phyloP scores from a whole-genome alignment of 2,888 invertebrate species.

The Oscheius myriophilus region DNA sequence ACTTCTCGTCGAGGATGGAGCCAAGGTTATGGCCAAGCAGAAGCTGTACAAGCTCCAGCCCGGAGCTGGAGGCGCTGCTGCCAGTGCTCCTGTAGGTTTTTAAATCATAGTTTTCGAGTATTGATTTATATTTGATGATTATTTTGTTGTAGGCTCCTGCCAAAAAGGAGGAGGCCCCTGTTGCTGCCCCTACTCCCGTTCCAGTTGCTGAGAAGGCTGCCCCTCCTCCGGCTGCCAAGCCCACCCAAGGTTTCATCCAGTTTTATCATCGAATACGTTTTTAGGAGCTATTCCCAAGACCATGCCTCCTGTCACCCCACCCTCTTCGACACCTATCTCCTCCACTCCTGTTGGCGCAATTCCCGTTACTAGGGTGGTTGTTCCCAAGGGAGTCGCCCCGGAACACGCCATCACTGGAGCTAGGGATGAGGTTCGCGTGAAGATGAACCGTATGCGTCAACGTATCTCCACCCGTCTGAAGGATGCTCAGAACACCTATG shows the following conservation, averaged over 20 bases:
- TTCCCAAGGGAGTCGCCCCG: slow-evolving; percentile 62
- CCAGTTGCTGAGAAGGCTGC: background rate
- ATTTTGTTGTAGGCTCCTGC: background rate
- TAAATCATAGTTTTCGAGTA: no score
- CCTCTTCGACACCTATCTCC: slow-evolving; percentile 73
- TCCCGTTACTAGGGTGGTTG: slow-evolving; percentile 61
- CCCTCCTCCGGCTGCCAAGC: slow-evolving; percentile 31
- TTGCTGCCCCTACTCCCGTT: slow-evolving; percentile 29
- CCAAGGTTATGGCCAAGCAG: slow-evolving; percentile 79
- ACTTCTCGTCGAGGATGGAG: slow-evolving; percentile 87
- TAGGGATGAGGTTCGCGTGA: slow-evolving; percentile 84
- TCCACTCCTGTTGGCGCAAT: slow-evolving; percentile 61
- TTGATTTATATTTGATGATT: background rate
- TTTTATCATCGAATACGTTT: background rate
- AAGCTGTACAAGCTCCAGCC: slow-evolving; percentile 68
- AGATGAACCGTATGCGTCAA: slow-evolving; percentile 97
- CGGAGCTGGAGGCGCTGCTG: slow-evolving; percentile 46
- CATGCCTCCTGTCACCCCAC: slow-evolving; percentile 45
- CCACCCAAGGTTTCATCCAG: slow-evolving; percentile 3
- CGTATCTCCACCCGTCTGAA: slow-evolving; percentile 94
- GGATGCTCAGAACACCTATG: slow-evolving; percentile 96
- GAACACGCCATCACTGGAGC: slow-evolving; percentile 71
- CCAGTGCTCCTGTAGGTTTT: background rate
- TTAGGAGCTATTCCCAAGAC: slow-evolving; percentile 47
- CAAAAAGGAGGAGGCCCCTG: background rate